A percentile compares a stretch with the other conserved stretches of the same genome.
Conservation (phyloP, 1,140 invertebrate genomes). For the Lordiphosa stackelbergi region DNA sequence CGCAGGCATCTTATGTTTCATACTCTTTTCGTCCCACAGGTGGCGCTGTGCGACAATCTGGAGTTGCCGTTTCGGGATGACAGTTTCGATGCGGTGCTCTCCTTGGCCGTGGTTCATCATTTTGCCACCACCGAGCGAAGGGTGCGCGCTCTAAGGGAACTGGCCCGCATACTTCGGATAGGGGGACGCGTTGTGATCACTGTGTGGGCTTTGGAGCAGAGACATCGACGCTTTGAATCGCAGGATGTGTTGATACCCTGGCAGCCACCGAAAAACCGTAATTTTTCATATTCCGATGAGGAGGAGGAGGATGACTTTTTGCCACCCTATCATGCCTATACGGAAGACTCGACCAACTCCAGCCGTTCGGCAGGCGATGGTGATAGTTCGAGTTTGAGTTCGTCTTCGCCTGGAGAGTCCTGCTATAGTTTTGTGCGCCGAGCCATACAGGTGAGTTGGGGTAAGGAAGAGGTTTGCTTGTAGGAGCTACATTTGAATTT, state of each 20-base stretch:
- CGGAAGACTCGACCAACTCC: constrained; percentile 80
- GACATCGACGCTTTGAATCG: constrained; percentile 85
- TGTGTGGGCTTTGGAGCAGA: constrained; percentile 98
- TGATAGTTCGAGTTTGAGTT: constrained; percentile 87
- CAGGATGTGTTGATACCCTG: constrained; percentile 96
- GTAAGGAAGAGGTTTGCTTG: no score
- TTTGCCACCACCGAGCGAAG: constrained; percentile 94
- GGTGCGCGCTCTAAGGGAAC: constrained; percentile 90
- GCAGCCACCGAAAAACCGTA: constrained; percentile 84
- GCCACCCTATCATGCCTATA: constrained; percentile 84
- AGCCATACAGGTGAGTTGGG: constrained; percentile 84
- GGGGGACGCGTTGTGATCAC: constrained; percentile 95
- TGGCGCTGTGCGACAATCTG: constrained; percentile 92
- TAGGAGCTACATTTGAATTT: not conserved
- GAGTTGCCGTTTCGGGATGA: constrained; percentile 93
- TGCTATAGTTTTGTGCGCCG: constrained; percentile 95
- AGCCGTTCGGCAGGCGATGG: constrained; percentile 77
- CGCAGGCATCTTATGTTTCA: constrained; percentile 5
- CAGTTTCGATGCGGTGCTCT: constrained; percentile 95
- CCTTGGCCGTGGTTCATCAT: constrained; percentile 95
- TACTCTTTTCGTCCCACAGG: constrained; percentile 78
- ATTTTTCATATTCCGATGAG: constrained; percentile 62
- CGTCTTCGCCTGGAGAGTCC: constrained; percentile 93
- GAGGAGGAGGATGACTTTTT: constrained; percentile 74
- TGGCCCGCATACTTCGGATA: constrained; percentile 91